Base-by-base conservation (phyloP, 2,113 vertebrate species). In the Dipodomys spectabilis region DNA sequence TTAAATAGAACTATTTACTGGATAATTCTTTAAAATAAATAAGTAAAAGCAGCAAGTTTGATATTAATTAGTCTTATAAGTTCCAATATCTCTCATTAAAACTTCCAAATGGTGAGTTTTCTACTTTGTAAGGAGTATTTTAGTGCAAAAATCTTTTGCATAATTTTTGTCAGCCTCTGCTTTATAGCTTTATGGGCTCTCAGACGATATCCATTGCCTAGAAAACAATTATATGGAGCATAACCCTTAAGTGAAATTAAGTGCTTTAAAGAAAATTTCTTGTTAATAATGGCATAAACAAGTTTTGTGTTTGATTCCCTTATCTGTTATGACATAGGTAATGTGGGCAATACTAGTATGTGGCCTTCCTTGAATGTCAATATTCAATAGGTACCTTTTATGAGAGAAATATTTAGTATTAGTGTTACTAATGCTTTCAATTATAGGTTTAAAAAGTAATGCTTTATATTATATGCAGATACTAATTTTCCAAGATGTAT, bases 191-290 rank as follows among this genome's bases (percentile, higher is more conserved):
- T 95, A 32, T 25, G 92, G 75, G 13, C 57, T 92, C 91, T 96
- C 88, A 90, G 74, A 53, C 67, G 32, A 0, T 82, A 86, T 91
- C 65, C 18, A 45, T 39, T 7, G 13, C 90, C 80, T 95, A 45
- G 64, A 94, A 96, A 90, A 88, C 44, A 96, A 90, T 94, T 92
- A 60, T 28, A 60, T 92, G 81, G 53, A 95, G 73, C 3, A 18
- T 82, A 93, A 49, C 60, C 93, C 62, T 96, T 88, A 9, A 81
- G 86, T 88, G 35, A 73, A 93, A 95, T 96, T 94, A 94, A 95
- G 96, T 94, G 93, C 85, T 92, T 86, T 92, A 82, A 95, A 72
- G 83, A 97, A 95, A 97, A 91, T 96, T 96, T 92, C 95, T 91
- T 84, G 60, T 94, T 81, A 83, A 32, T 86, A 95, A 91, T 95